Conservation (phyloP, 2,888 invertebrate genomes). For the Drosophila trichaetosa region DNA sequence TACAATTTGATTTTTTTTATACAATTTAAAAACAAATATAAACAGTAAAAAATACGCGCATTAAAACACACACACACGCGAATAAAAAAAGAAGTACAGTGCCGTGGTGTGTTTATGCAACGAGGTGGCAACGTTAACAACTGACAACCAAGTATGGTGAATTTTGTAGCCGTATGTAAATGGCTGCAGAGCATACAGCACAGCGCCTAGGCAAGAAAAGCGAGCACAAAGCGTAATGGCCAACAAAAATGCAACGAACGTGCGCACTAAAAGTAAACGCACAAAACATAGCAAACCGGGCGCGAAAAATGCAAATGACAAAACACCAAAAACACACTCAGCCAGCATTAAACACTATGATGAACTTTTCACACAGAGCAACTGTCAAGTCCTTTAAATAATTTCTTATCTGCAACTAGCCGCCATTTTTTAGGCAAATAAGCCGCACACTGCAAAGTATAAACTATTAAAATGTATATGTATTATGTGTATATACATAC, state of each 20-base stretch:
- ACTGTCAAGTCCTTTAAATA: not conserved
- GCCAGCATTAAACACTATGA: slow-evolving; percentile 2
- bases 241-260: slow-evolving; percentile 58
- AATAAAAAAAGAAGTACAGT: slow-evolving; percentile 73
- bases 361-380: slow-evolving; percentile 5
- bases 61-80: slow-evolving; percentile 47
- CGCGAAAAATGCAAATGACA: slow-evolving; percentile 52
- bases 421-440: slow-evolving; percentile 44
- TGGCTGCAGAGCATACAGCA: slow-evolving; percentile 39
- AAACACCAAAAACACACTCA: slow-evolving; percentile 16
- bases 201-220: slow-evolving; percentile 46
- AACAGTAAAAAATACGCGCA: slow-evolving; percentile 51
- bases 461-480: slow-evolving; percentile 14
- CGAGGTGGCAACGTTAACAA: slow-evolving; percentile 64
- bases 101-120: slow-evolving; percentile 68
- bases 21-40: slow-evolving; percentile 61
- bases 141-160: slow-evolving; percentile 47
- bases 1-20: slow-evolving; percentile 37
- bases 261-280: slow-evolving; percentile 45
- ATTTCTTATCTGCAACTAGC: slow-evolving; percentile 45
- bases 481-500: slow-evolving; percentile 6
- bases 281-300: slow-evolving; percentile 61
- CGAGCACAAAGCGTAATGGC: slow-evolving; percentile 71
- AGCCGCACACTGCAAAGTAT: slow-evolving; percentile 20
- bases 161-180: slow-evolving; percentile 33